These are phyloP conservation scores for Drosophila pectinifera DNA, from an alignment of 1,140 invertebrate species.

Conservation along the genomic window DNA sequence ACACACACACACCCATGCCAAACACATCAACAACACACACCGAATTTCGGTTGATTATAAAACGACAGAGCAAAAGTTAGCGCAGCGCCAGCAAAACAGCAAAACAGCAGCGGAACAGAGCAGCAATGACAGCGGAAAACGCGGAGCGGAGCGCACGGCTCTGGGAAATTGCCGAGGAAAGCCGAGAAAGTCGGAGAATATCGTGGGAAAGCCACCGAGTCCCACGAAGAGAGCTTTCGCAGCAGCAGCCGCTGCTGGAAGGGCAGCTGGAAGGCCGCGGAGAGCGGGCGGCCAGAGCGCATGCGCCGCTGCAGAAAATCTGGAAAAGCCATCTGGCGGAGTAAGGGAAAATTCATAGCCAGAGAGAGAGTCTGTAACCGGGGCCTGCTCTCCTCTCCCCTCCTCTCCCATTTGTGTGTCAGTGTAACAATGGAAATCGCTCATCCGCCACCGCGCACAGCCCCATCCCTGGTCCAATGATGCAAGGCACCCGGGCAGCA, in stretches of 20 bases:
- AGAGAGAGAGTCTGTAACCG: conserved; percentile 1
- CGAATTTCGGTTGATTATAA: conserved; percentile 77
- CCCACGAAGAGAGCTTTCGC: conserved; percentile 41
- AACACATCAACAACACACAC: conserved; percentile 20
- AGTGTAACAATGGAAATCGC: conserved; percentile 76
- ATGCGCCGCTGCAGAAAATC: conserved; percentile 65
- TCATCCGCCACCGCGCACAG: conserved; percentile 5
- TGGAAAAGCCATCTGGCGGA: conserved; percentile 48
- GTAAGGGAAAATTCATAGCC: neutral
- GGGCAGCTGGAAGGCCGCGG: conserved; percentile 14
- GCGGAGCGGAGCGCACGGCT: conserved; percentile 59
- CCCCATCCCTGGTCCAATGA: neutral
- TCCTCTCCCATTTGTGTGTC: conserved; percentile 63
- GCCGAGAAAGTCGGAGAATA: conserved; percentile 7
- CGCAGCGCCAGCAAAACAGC: conserved; percentile 74
- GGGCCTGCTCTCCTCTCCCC: neutral
- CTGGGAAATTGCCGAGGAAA: conserved; percentile 60
- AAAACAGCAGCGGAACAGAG: conserved; percentile 69
- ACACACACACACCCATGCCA: conserved; percentile 24
- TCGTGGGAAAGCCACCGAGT: conserved; percentile 5
- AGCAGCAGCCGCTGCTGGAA: conserved; percentile 43
- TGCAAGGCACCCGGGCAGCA: conserved; percentile 12
- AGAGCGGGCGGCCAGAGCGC: conserved; percentile 51
- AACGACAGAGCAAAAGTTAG: conserved; percentile 82
- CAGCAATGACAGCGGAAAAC: conserved; percentile 69